These are phyloP conservation scores for Enteromius paludinosus DNA, from an alignment of 2,797 vertebrate genomes.

Conservation along the genomic window DNA sequence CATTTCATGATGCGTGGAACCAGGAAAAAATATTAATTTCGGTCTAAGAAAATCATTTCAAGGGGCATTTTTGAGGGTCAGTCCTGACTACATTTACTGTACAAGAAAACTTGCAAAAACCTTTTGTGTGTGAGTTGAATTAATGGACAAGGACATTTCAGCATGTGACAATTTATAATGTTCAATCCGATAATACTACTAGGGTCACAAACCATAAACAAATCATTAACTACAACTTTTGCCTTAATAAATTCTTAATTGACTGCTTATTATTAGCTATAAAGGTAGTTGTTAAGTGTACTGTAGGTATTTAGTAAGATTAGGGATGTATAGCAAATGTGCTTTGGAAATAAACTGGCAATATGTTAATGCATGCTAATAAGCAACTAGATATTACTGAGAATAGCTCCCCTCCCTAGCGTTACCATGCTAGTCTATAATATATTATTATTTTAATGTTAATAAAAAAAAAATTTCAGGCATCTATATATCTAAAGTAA, in stretches of 20 bases:
- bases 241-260: too few relatives aligned
- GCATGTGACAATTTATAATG: background rate
- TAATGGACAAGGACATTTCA: background rate
- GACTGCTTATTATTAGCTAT: too few relatives aligned
- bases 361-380: too few relatives aligned
- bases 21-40: background rate
- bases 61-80: conserved; percentile 27
- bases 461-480: too few relatives aligned
- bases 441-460: background rate
- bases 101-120: background rate
- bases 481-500: background rate
- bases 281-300: too few relatives aligned
- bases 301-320: too few relatives aligned
- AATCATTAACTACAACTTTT: background rate
- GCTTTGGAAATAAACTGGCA: too few relatives aligned
- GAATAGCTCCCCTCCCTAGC: too few relatives aligned
- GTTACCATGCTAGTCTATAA: background rate
- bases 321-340: too few relatives aligned
- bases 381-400: too few relatives aligned
- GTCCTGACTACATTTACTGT: conserved; percentile 7
- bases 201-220: background rate
- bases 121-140: background rate
- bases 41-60: background rate
- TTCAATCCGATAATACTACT: background rate
- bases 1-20: conserved; percentile 63